Evolutionary conservation across 2,888 invertebrate genomes (phyloP).

Genomic region (Hyposoter dolosus): DNA sequence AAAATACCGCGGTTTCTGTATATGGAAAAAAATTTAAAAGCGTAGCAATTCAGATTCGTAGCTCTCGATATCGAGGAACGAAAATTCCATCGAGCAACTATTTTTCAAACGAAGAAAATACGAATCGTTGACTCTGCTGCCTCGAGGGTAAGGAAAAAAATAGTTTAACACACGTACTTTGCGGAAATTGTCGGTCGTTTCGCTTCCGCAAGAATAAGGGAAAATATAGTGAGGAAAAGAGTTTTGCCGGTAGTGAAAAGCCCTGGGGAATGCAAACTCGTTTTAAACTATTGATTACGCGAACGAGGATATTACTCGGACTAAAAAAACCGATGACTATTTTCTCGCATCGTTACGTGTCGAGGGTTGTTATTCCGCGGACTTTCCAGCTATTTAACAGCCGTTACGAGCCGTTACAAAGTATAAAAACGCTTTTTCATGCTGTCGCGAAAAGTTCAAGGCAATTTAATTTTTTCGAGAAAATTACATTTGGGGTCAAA

Average conservation of each 20-base stretch:
- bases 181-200: neutral
- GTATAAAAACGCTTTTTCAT: neutral
- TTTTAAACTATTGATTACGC: conserved; percentile 54
- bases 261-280: conserved; percentile 31
- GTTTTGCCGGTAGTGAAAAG: conserved; percentile 50
- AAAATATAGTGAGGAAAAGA: conserved; percentile 19
- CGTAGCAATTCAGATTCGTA: neutral
- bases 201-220: neutral
- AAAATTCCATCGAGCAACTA: neutral
- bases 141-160: neutral
- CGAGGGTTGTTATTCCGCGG: neutral
- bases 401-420: neutral
- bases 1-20: no score
- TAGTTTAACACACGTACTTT: neutral
- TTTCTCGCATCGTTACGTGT: conserved; percentile 28
- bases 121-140: neutral
- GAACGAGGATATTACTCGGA: conserved; percentile 42
- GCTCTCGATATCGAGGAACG: neutral
- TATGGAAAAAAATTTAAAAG: neutral
- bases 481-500: no score
- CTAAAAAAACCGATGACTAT: conserved; percentile 47
- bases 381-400: neutral
- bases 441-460: neutral
- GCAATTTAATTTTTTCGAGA: neutral
- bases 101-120: neutral